Conservation (phyloP, 2,888 invertebrate species). For the Andrena flavipes region DNA sequence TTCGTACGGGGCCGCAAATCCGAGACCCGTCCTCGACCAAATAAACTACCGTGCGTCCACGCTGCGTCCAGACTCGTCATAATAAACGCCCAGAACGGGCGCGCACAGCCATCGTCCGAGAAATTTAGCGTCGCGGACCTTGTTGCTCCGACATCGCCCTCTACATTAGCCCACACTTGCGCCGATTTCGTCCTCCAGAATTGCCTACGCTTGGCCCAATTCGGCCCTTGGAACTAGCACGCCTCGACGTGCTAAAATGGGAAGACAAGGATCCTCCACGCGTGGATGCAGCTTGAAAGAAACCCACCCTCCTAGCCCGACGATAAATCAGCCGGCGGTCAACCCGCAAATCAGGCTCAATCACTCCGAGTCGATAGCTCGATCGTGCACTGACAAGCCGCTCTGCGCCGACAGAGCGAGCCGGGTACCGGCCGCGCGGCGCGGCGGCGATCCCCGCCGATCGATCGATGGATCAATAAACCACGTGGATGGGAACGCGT, state of each 20-base stretch:
- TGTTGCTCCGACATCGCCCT: neutral
- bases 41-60: conserved; percentile 81
- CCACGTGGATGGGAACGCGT: conserved; percentile 74
- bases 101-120: neutral
- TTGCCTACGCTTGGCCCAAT: neutral
- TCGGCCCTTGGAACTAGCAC: neutral
- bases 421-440: neutral
- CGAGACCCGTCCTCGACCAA: conserved; percentile 71
- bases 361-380: conserved; percentile 52
- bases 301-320: conserved; percentile 28
- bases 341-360: conserved; percentile 56
- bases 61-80: conserved; percentile 67
- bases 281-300: conserved; percentile 7
- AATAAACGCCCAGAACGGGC: conserved; percentile 64
- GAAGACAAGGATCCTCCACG: neutral
- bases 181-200: neutral
- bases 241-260: neutral
- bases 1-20: conserved; percentile 79
- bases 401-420: conserved; percentile 35
- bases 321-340: conserved; percentile 53
- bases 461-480: conserved; percentile 79
- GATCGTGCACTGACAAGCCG: conserved; percentile 60
- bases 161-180: neutral
- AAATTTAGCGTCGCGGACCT: conserved; percentile 8
- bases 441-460: conserved; percentile 35